Percentiles rank a stretch among this genome's conserved stretches.
These are phyloP conservation scores for Hyperoplus lanceolatus DNA, from an alignment of 2,797 vertebrate genomes.

Conservation along the genomic window DNA sequence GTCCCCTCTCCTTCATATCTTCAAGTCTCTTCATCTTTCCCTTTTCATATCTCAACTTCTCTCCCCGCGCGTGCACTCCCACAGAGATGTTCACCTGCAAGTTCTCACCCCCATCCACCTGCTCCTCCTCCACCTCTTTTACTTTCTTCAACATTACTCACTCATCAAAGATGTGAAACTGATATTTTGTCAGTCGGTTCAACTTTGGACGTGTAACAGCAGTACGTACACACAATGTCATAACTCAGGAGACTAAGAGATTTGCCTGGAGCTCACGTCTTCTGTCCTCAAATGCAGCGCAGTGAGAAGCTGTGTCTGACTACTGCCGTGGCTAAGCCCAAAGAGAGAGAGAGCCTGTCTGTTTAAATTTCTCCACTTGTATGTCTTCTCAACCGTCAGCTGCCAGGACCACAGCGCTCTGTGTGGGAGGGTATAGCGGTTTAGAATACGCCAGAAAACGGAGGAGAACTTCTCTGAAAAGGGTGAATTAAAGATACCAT, in stretches of 20 bases:
- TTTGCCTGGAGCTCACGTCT: slow-evolving; percentile 46
- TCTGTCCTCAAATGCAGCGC: slow-evolving; percentile 41
- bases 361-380: slow-evolving; percentile 47
- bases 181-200: slow-evolving; percentile 61
- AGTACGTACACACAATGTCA: slow-evolving; percentile 39
- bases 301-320: slow-evolving; percentile 49
- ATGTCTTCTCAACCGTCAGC: slow-evolving; percentile 46
- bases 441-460: slow-evolving; percentile 57
- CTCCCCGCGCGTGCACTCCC: slow-evolving; percentile 57
- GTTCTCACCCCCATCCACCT: slow-evolving; percentile 43
- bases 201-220: slow-evolving; percentile 47
- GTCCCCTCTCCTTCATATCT: slow-evolving; percentile 50
- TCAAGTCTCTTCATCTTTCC: slow-evolving; percentile 56
- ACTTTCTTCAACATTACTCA: slow-evolving; percentile 46
- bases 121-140: slow-evolving; percentile 22
- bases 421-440: slow-evolving; percentile 62
- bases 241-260: slow-evolving; percentile 50
- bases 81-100: slow-evolving; percentile 64
- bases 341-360: slow-evolving; percentile 36
- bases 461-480: slow-evolving; percentile 56
- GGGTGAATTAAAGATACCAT: slow-evolving; percentile 62
- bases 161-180: slow-evolving; percentile 61
- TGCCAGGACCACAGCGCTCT: slow-evolving; percentile 42
- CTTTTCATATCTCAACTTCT: slow-evolving; percentile 42
- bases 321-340: slow-evolving; percentile 51